phyloP scores from a whole-genome alignment of 2,888 invertebrate species.

The Platerodrilus igneus region DNA sequence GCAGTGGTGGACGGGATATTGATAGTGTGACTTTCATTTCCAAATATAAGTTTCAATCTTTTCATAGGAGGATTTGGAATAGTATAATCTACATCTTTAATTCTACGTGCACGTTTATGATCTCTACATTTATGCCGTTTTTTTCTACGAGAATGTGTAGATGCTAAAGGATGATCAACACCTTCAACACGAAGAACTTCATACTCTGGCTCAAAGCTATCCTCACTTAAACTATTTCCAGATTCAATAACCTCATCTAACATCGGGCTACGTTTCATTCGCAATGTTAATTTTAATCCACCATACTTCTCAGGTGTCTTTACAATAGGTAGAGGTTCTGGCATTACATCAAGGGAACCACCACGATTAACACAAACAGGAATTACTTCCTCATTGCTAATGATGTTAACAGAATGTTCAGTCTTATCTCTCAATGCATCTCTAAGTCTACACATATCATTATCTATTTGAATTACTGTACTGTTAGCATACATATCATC shows the following conservation, averaged over 20 bases:
- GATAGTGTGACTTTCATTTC: conserved; percentile 84
- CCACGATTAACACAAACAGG: conserved; percentile 5
- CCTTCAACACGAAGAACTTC: conserved; percentile 81
- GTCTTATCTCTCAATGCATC: conserved; percentile 32
- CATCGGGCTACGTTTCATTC: conserved; percentile 83
- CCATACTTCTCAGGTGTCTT: conserved; percentile 41
- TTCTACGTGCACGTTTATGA: conserved; percentile 41
- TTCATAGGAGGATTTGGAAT: conserved; percentile 71
- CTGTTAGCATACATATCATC: conserved; percentile 32
- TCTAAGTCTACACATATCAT: conserved; percentile 15
- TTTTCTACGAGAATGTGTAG: conserved; percentile 55
- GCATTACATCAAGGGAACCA: conserved; percentile 16
- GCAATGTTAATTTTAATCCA: conserved; percentile 72
- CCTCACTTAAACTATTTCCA: conserved; percentile 65
- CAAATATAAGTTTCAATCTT: conserved; percentile 79
- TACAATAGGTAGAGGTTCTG: conserved; percentile 28
- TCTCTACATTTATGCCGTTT: conserved; percentile 59
- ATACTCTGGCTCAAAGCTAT: conserved; percentile 69
- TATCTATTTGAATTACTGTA: conserved; percentile 29
- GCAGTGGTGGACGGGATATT: conserved; percentile 75
- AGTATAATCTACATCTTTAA: conserved; percentile 47
- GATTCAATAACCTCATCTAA: conserved; percentile 80
- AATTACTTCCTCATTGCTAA: conserved; percentile 3
- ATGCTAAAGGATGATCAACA: conserved; percentile 59
- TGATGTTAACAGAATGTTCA: too few species aligned